A percentile compares a stretch with the other conserved stretches of the same genome.
Evolutionary conservation across 2,797 vertebrate species (phyloP).

Genomic region (Malacoraja senta): DNA sequence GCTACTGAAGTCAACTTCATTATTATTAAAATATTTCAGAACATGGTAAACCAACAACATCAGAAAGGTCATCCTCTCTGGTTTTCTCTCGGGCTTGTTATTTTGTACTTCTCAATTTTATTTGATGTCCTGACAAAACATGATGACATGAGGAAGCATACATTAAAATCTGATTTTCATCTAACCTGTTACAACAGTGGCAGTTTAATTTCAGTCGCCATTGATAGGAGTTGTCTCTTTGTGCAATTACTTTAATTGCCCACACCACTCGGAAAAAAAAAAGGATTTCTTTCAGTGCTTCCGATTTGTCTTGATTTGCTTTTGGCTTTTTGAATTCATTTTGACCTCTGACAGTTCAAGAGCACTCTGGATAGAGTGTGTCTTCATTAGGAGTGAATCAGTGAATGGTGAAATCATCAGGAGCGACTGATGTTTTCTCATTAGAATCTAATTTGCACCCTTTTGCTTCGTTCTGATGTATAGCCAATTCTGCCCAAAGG

Average conservation of each 20-base stretch:
- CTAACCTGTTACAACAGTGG: slow-evolving; percentile 66
- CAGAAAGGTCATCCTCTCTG: slow-evolving; percentile 75
- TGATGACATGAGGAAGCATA: slow-evolving; percentile 79
- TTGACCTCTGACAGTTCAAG: slow-evolving; percentile 66
- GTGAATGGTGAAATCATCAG: slow-evolving; percentile 63
- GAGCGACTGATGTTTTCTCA: slow-evolving; percentile 61
- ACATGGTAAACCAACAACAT: slow-evolving; percentile 83
- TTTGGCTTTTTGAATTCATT: slow-evolving; percentile 52
- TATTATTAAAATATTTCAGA: slow-evolving; percentile 71
- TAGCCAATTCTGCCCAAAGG: slow-evolving; percentile 46
- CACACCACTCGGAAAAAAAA: slow-evolving; percentile 49
- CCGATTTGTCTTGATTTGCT: slow-evolving; percentile 57
- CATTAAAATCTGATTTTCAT: slow-evolving; percentile 82
- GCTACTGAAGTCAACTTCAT: slow-evolving; percentile 63
- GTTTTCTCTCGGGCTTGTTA: slow-evolving; percentile 82
- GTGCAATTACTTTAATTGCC: slow-evolving; percentile 69
- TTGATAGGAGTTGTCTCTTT: slow-evolving; percentile 61
- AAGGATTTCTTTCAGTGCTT: slow-evolving; percentile 48
- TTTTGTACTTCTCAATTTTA: slow-evolving; percentile 87
- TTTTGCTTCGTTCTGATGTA: slow-evolving; percentile 55
- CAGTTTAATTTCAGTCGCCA: slow-evolving; percentile 62
- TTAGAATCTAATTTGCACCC: slow-evolving; percentile 63
- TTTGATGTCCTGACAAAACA: slow-evolving; percentile 95
- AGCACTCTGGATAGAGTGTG: slow-evolving; percentile 53
- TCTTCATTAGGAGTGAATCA: slow-evolving; percentile 74